Base-by-base conservation (phyloP, 2,113 vertebrate genomes). In the Rattus rattus region DNA sequence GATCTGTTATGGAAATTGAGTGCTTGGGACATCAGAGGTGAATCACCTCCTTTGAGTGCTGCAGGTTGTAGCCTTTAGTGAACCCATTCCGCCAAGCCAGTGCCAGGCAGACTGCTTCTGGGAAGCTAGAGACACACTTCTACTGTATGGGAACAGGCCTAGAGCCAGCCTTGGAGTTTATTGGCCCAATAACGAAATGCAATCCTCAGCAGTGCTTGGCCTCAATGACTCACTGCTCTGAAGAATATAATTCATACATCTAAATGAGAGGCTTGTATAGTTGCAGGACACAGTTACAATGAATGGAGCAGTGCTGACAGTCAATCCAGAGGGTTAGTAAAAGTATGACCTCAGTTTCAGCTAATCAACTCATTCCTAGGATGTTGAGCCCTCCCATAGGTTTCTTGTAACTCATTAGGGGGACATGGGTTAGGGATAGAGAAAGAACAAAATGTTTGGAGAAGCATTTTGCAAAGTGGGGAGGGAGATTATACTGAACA, bases 191-290 rank as follows among this genome's bases (percentile, higher is more conserved):
- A 72, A 92, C 88, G 89, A 75, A 96, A 30, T 6, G 63, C 75
- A 80, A 0, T 95, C 89, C 73, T 97, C 87, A 96, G 95, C 91
- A 96, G 61, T 96, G 88, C 67, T 76, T 75, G 84, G 85, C 77
- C 86, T 97, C 91, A 13, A 20, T 96, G 97, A 97, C 95, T 97
- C 96, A 94, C 87, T 94, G 91, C 77, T 97, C 75, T 93, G 12
- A 95, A 80, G 96, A 94, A 33, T 72, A 94, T 94, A 97, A 92
- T 81, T 98, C 89, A 96, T 49, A 49, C 22, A 30, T 73, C 96
- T 69, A 88, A 84, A 93, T 84, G 94, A 93, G 96, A 96, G 75
- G 63, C 67, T 95, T 79, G 52, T 83, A 79, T 92, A 92, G 92
- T 91, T 95, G 72, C 79, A 90, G 89, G 85, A 63, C 80, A 59